These are phyloP conservation scores for Frieseomelitta varia DNA, from an alignment of 1,140 invertebrate species.

Conservation along the genomic window DNA sequence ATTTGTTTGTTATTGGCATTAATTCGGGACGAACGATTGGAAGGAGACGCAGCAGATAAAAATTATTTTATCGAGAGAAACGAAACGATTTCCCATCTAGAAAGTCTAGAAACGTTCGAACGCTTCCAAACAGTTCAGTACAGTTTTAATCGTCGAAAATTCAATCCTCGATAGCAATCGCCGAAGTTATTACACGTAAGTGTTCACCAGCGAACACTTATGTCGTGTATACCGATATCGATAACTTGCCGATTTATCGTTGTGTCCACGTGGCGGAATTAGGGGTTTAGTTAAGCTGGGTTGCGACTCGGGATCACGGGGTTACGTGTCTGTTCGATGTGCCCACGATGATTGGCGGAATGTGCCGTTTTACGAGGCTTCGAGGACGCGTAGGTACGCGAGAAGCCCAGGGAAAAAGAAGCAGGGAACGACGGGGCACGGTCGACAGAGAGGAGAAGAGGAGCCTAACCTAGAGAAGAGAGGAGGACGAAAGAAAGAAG, in stretches of 20 bases:
- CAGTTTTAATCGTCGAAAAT: neutral
- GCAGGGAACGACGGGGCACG: conserved; percentile 34
- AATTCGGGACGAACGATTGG: too few relatives aligned
- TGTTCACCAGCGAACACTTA: neutral
- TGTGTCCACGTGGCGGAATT: conserved; percentile 45
- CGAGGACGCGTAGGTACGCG: conserved; percentile 53
- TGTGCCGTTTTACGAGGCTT: conserved; percentile 70
- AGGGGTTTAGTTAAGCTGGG: conserved; percentile 51
- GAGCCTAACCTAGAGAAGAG: conserved; percentile 9
- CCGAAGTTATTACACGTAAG: neutral
- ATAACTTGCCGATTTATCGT: conserved; percentile 59
- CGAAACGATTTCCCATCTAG: too few relatives aligned
- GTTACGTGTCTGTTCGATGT: conserved; percentile 55
- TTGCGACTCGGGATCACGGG: conserved; percentile 39
- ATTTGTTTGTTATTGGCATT: too few relatives aligned
- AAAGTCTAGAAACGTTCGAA: too few relatives aligned
- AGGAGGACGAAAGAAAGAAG: neutral
- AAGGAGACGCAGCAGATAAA: too few relatives aligned
- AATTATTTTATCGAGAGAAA: too few relatives aligned
- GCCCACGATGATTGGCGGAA: conserved; percentile 70
- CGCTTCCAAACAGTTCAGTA: neutral
- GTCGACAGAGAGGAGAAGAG: neutral
- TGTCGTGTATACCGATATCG: neutral
- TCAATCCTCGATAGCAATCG: neutral
- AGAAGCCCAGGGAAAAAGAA: conserved; percentile 28